Conservation (phyloP, 2,888 invertebrate species). For the Doris montereyensis region DNA sequence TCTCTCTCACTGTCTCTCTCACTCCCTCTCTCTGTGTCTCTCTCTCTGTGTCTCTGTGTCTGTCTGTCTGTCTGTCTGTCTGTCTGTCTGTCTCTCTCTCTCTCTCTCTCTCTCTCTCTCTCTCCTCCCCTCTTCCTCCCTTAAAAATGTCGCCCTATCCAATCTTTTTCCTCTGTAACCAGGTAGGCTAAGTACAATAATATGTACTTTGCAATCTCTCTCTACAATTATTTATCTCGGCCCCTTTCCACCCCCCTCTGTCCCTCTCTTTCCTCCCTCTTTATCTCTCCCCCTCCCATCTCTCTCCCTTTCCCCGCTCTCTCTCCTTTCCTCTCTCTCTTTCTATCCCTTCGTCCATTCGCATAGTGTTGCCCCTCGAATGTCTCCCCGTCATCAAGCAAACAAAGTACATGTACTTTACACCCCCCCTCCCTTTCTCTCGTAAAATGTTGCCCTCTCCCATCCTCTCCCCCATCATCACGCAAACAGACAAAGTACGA, state of each 20-base stretch:
- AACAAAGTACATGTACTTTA: too few species aligned
- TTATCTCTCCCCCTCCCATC: not conserved
- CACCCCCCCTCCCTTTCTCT: too few species aligned
- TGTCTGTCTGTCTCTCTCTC: not conserved
- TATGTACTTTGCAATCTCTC: not conserved
- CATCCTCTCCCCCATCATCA: too few species aligned
- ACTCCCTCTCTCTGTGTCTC: not conserved
- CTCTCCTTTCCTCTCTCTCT: not conserved
- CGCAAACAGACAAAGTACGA: too few species aligned
- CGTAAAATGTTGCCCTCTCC: too few species aligned
- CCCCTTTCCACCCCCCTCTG: not conserved
- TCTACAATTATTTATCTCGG: not conserved
- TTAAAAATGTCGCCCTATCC: too few species aligned
- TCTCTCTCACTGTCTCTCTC: not conserved
- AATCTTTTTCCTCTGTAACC: too few species aligned
- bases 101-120: not conserved
- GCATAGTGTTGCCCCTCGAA: not conserved
- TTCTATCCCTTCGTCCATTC: not conserved
- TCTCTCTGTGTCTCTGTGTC: not conserved
- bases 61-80: not conserved
- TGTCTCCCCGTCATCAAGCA: not conserved
- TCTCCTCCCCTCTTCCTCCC: not conserved
- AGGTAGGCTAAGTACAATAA: not conserved
- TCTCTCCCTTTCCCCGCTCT: not conserved
- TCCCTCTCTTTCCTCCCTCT: not conserved